Evolutionary conservation across 2,113 vertebrate genomes (phyloP), one percentile per base, ranked within the genome.

Genomic region (Heloderma charlesbogerti): DNA sequence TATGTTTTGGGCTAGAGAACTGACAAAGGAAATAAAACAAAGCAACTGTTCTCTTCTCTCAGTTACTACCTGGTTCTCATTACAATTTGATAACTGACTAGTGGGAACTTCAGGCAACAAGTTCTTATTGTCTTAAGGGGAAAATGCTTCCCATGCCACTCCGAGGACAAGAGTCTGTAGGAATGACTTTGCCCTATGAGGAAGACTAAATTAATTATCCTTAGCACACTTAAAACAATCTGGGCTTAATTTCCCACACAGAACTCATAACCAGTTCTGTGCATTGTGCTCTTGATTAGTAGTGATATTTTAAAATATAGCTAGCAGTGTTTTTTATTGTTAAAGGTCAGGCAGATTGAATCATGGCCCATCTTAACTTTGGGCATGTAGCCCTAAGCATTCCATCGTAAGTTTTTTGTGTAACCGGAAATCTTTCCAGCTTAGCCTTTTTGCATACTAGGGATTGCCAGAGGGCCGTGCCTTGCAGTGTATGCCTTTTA

Each of bases 1-100:
- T 3, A 0, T 0, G 0, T 0, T 18, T 0, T 51, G 20, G 45
- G 20, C 13, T 3, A 37, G 48, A 16, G 29, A 57, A 12, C n/a
- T 34, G 29, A 22, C 22, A 63, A 83, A n/a, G 18, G 7, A 16
- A 69, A 69, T 83, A 71, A 40, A 66, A 54, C 29, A 48, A 27
- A 77, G 20, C 2, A n/a, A 22, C 3, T 63, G 8, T 18, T 82
- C 18, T 40, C 3, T 48, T 48, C 4, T 48, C 3, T 15, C 10
- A 16, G 15, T 75, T 75, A 75, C 20, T 75, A 34, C 34, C 12
- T 34, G 20, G 16, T 54, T 57, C 20, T 45, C 40, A 77, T 79
- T 81, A 31, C 48, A 81, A 43, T 51, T 51, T 80, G 31, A 34
- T 16, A 18, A 54, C 16, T 51, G 27, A 1, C 6, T 51, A 27